phyloP scores from a whole-genome alignment of 2,797 vertebrate species.

The Pipistrellus kuhlii region DNA sequence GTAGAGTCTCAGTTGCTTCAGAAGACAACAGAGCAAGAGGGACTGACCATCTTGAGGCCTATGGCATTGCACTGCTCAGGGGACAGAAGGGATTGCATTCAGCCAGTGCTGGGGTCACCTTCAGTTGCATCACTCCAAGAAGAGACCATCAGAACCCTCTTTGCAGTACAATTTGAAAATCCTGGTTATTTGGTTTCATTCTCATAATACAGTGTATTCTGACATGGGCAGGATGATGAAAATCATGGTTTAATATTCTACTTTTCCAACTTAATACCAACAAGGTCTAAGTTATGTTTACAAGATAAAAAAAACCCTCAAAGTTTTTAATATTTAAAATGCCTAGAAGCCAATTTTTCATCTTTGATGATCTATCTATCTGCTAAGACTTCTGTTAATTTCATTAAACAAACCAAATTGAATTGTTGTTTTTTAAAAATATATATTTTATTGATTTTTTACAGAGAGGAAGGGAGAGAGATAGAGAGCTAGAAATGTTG shows the following conservation, averaged over 20 bases:
- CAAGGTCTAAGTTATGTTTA: conserved; percentile 86
- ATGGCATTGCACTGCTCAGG: conserved; percentile 21
- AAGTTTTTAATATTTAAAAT: conserved; percentile 83
- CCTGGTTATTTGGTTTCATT: conserved; percentile 84
- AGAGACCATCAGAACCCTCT: conserved; percentile 77
- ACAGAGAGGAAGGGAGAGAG: too few relatives aligned
- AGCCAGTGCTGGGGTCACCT: conserved; percentile 43
- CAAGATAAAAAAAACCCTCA: conserved; percentile 77
- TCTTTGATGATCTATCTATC: conserved; percentile 63
- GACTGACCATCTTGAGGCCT: conserved; percentile 66
- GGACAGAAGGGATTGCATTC: background rate
- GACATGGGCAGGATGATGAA: conserved; percentile 82
- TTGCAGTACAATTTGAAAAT: conserved; percentile 82
- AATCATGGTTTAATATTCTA: conserved; percentile 87
- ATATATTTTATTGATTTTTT: too few relatives aligned
- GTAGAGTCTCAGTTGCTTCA: conserved; percentile 43
- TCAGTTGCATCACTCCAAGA: conserved; percentile 19
- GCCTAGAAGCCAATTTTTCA: conserved; percentile 75
- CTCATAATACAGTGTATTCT: conserved; percentile 82
- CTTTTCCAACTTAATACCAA: conserved; percentile 87
- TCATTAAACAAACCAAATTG: conserved; percentile 71
- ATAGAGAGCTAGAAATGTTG: too few relatives aligned
- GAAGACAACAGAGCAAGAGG: conserved; percentile 76
- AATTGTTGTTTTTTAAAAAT: background rate
- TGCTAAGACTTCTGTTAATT: conserved; percentile 77